Conservation (phyloP, 2,888 invertebrate genomes). For the Cataglyphis livida region DNA sequence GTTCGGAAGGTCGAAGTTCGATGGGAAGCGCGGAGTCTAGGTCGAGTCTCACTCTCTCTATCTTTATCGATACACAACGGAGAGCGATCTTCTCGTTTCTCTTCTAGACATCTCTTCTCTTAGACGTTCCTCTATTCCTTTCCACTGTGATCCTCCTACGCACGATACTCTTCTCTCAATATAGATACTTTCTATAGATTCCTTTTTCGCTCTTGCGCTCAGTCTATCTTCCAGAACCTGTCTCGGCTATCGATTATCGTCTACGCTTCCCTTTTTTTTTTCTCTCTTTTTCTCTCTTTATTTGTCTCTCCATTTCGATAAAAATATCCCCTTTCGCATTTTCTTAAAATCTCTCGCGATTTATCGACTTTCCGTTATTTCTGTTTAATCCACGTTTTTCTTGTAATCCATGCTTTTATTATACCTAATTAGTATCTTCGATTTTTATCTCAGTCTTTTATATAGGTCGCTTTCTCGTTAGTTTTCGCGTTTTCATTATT, state of each 20-base stretch:
- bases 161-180: conserved; percentile 37
- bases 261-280: conserved; percentile 23
- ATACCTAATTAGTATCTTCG: too few species aligned
- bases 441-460: too few species aligned
- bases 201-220: not conserved
- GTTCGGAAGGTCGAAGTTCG: conserved; percentile 48
- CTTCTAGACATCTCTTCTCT: conserved; percentile 13
- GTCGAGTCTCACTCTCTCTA: conserved; percentile 25
- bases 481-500: not conserved
- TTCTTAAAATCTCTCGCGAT: conserved; percentile 15
- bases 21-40: conserved; percentile 21
- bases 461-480: not conserved
- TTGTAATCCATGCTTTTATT: too few species aligned
- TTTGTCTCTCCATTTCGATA: not conserved
- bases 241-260: conserved; percentile 6
- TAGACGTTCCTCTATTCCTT: conserved; percentile 1
- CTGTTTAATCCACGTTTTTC: too few species aligned
- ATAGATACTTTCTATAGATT: conserved; percentile 35
- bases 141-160: not conserved
- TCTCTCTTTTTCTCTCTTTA: not conserved
- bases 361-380: not conserved
- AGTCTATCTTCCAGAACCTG: conserved; percentile 8
- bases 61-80: conserved; percentile 25
- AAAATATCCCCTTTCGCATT: not conserved
- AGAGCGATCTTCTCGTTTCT: conserved; percentile 58